These are phyloP conservation scores for Amorpha juglandis DNA, from an alignment of 2,888 invertebrate genomes.

Conservation along the genomic window DNA sequence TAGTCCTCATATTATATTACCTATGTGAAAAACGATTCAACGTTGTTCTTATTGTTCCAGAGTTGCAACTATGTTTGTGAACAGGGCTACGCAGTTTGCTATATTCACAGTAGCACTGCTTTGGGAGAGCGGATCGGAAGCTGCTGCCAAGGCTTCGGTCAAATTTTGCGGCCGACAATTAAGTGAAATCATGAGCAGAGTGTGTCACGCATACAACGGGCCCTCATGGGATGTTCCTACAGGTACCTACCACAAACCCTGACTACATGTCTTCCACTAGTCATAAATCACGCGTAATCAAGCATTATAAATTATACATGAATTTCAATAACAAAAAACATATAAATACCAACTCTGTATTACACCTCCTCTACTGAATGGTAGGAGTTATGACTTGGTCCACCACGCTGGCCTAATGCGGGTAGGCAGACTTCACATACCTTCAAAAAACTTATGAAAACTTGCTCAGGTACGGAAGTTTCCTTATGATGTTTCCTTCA, in stretches of 20 bases:
- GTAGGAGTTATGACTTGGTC: no score
- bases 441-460: no score
- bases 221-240: conserved; percentile 76
- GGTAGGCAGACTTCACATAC: no score
- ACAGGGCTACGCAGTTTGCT: conserved; percentile 58
- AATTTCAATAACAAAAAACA: no score
- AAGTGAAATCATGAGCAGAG: conserved; percentile 72
- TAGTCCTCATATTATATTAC: background rate
- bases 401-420: no score
- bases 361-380: no score
- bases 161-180: conserved; percentile 75
- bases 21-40: background rate
- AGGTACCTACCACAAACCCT: conserved; percentile 46
- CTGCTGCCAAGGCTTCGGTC: conserved; percentile 58
- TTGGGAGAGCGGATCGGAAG: conserved; percentile 57
- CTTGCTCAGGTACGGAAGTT: no score
- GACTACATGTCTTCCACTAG: no score
- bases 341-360: no score
- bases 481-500: no score
- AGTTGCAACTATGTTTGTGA: conserved; percentile 60
- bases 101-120: conserved; percentile 60
- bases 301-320: no score
- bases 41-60: conserved; percentile 40
- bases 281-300: no score
- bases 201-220: conserved; percentile 76